phyloP scores from a whole-genome alignment of 2,888 invertebrate species.

The Achlya flavicornis region DNA sequence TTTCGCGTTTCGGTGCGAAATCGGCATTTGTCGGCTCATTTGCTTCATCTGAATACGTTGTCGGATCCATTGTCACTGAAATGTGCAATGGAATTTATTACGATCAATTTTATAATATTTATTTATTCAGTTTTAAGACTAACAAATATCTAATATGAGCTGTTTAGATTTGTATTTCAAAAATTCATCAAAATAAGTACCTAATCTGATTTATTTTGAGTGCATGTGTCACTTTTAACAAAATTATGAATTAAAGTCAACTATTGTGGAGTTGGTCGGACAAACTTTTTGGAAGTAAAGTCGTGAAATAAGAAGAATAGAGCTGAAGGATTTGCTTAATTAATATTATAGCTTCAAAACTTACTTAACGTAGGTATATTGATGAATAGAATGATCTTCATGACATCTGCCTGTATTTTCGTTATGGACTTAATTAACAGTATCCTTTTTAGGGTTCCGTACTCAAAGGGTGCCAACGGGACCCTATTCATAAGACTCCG shows the following conservation, averaged over 20 bases:
- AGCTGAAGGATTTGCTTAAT: too few relatives aligned
- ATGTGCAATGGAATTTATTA: slow-evolving; percentile 33
- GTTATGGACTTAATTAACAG: too few relatives aligned
- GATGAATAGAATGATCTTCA: too few relatives aligned
- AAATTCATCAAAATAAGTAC: neutral
- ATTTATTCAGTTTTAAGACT: too few relatives aligned
- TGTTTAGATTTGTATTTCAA: neutral
- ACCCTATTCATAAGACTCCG: too few relatives aligned
- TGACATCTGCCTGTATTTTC: too few relatives aligned
- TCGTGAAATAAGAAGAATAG: neutral
- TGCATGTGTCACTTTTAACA: neutral
- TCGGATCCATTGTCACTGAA: neutral
- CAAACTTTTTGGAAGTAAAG: neutral
- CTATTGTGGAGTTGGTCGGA: neutral
- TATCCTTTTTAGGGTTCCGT: too few relatives aligned
- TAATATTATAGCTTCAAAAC: too few relatives aligned
- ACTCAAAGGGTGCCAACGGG: too few relatives aligned
- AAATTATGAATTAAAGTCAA: slow-evolving; percentile 7
- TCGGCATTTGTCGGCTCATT: slow-evolving; percentile 47
- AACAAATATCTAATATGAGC: neutral
- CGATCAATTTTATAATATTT: neutral
- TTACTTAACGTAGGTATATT: too few relatives aligned
- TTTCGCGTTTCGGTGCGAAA: slow-evolving; percentile 33
- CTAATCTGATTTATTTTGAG: neutral
- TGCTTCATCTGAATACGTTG: slow-evolving; percentile 44